Conservation (phyloP, 2,113 vertebrate species). For the Beaufortia kweichowensis region DNA sequence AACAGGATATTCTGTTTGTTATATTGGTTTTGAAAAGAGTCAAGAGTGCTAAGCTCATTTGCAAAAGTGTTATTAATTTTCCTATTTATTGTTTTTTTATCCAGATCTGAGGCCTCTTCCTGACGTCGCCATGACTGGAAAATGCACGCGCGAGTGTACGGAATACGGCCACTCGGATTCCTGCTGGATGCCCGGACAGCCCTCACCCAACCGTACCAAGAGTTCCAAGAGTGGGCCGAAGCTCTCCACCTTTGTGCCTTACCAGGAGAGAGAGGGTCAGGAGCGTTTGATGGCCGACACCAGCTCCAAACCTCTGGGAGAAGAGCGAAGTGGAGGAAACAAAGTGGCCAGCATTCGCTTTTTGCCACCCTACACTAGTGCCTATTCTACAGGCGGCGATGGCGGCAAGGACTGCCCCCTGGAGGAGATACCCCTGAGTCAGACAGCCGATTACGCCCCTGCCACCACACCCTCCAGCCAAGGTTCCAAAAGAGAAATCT, state of each 20-base stretch:
- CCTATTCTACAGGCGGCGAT: constrained; percentile 92
- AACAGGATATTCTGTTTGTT: background rate
- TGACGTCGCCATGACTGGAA: constrained; percentile 97
- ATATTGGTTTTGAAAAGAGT: background rate
- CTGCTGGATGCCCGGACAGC: constrained; percentile 98
- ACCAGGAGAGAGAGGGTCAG: constrained; percentile 94
- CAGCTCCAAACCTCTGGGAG: constrained; percentile 87
- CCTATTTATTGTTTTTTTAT: background rate
- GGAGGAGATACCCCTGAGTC: constrained; percentile 97
- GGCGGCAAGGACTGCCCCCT: constrained; percentile 90
- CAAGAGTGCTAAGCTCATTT: too few species aligned
- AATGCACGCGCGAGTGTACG: constrained; percentile 94
- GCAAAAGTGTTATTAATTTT: background rate
- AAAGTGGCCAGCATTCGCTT: constrained; percentile 96
- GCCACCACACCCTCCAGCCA: constrained; percentile 87
- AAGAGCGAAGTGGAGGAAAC: constrained; percentile 84
- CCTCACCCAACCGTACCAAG: constrained; percentile 86
- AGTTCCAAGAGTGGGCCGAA: constrained; percentile 84
- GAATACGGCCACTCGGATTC: constrained; percentile 97
- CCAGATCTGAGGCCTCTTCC: constrained; percentile 93
- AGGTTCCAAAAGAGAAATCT: constrained; percentile 96
- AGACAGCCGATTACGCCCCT: constrained; percentile 90
- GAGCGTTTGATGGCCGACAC: constrained; percentile 87
- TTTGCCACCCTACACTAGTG: constrained; percentile 95
- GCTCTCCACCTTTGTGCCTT: constrained; percentile 99